Base-by-base conservation (phyloP, 2,797 vertebrate genomes). In the Pangasius djambal region DNA sequence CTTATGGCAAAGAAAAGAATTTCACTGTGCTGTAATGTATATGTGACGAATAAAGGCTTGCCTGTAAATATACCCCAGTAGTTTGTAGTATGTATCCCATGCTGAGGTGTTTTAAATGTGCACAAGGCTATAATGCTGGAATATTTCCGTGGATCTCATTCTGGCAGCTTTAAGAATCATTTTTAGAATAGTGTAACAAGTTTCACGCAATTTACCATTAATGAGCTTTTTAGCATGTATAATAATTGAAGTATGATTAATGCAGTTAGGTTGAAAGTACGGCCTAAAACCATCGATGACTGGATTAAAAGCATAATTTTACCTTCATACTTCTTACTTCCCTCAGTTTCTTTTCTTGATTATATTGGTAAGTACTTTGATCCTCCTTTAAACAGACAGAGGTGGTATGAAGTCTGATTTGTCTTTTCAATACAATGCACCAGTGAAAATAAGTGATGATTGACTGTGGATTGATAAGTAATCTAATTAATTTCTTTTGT, bases 401-500 rank as follows among this genome's bases (percentile, higher is more conserved):
- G 70, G 59, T 78, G 87, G 67, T 79, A 89, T 86, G 84, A 85
- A 87, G 85, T 52, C 85, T 93, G 93, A 92, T 92, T 92, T 93
- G 88, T 85, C 88, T 90, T 81, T 90, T 90, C 90, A 88, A 83
- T 88, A 92, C 93, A 94, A 89, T 77, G 89, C 92, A 89, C 91
- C 94, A 94, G 55, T 83, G 85, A 92, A 90, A 94, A 93, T 91
- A 92, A 93, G 92, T 92, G 88, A 92, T 94, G 92, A 95, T 94
- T 93, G 93, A 94, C 92, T 92, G 94, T 92, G 93, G 90, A 91
- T 93, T 95, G 95, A 96, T 95, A 96, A 95, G 95, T 93, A 92
- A 94, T 94, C 94, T 95, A 94, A 96, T 96, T 96, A 94, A 95
- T 95, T 96, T 92, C 92, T 90, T 94, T 94, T 95, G 95, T 96